These are phyloP conservation scores for Hypomecis punctinalis DNA, from an alignment of 2,888 invertebrate genomes.

Conservation along the genomic window DNA sequence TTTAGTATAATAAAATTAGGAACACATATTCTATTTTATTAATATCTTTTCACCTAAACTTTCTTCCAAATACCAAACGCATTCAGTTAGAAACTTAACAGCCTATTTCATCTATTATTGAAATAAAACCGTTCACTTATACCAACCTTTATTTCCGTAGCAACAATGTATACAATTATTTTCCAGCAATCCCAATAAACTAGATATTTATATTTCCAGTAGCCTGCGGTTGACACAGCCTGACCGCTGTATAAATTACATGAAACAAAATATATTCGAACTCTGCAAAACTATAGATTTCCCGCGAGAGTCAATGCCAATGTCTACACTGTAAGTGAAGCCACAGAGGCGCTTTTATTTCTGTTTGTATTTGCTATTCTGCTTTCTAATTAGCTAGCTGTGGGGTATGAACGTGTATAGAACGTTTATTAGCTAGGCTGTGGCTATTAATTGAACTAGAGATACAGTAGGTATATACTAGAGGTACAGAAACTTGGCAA, in stretches of 20 bases:
- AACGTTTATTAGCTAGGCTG: constrained; percentile 9
- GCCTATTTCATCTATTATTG: too few species aligned
- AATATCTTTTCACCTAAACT: too few species aligned
- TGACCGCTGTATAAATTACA: constrained; percentile 52
- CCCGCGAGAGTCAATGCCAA: constrained; percentile 48
- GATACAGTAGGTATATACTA: background rate
- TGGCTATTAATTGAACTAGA: constrained; percentile 4
- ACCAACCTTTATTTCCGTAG: too few species aligned
- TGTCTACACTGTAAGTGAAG: constrained; percentile 33
- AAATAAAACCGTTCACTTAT: too few species aligned
- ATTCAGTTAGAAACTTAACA: too few species aligned
- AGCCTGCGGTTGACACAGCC: constrained; percentile 19
- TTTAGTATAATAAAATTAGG: too few species aligned
- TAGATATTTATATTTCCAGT: constrained; percentile 2
- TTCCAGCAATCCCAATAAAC: constrained; percentile 1
- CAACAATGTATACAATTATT: background rate
- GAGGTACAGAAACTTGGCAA: background rate
- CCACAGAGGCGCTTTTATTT: constrained; percentile 22
- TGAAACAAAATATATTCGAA: constrained; percentile 49
- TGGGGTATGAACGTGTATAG: background rate
- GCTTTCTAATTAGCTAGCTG: constrained; percentile 14
- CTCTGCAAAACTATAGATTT: constrained; percentile 53
- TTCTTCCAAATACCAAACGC: too few species aligned
- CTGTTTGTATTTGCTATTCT: constrained; percentile 14
- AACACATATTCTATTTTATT: too few species aligned